A percentile compares a stretch with the other conserved stretches of the same genome.
Conservation (phyloP, 2,113 vertebrate species). For the Poecile atricapillus region DNA sequence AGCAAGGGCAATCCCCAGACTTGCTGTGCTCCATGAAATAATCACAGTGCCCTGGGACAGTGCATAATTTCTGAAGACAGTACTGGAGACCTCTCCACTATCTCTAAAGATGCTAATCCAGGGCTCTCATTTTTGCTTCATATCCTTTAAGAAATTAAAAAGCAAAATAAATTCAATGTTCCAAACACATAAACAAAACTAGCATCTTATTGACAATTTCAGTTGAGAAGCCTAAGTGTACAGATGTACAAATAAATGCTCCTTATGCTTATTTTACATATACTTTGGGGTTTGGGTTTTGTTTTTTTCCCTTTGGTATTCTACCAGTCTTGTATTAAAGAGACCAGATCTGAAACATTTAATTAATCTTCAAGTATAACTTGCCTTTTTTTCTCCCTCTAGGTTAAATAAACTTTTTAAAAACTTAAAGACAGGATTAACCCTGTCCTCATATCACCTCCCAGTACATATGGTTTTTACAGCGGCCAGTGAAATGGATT, state of each 20-base stretch:
- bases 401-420: neutral
- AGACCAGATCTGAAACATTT: neutral
- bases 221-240: neutral
- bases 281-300: fast-evolving
- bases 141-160: neutral
- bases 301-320: neutral
- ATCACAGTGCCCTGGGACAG: neutral
- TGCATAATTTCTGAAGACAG: neutral
- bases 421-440: neutral
- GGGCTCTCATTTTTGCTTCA: neutral
- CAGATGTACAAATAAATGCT: neutral
- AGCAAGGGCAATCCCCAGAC: neutral
- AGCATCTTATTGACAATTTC: neutral
- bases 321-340: neutral
- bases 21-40: neutral
- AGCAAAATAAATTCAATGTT: neutral
- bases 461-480: neutral
- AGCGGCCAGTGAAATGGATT: neutral
- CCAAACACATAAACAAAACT: neutral
- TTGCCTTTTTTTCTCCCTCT: neutral
- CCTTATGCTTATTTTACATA: neutral
- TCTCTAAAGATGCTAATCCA: neutral
- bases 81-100: neutral
- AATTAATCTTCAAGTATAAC: neutral
- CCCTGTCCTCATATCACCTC: neutral